Conservation (phyloP, 1,140 invertebrate genomes). For the Pygmarrhopalites habei region DNA sequence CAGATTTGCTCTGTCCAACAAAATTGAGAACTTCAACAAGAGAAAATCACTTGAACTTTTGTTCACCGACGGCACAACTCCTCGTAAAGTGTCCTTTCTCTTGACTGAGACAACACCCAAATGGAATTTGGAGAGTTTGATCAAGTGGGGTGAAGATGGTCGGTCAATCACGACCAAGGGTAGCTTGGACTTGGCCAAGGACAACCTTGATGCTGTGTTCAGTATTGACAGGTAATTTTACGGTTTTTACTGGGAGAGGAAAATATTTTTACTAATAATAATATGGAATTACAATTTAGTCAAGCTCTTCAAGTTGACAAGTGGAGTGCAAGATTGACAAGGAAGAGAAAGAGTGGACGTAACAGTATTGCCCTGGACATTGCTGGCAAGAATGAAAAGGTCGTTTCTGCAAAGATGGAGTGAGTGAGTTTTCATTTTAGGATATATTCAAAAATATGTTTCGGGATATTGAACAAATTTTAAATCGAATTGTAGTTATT, state of each 20-base stretch:
- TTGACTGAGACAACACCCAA: conserved; percentile 2
- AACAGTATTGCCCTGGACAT: conserved; percentile 9
- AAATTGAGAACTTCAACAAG: conserved; percentile 13
- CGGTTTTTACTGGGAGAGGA: no score
- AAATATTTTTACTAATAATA: no score
- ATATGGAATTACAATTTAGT: no score
- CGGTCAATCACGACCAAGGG: conserved; percentile 17
- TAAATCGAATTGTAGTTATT: conserved; percentile 16
- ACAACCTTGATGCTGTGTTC: conserved; percentile 18
- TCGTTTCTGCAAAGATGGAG: conserved; percentile 7
- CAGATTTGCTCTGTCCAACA: conserved; percentile 16
- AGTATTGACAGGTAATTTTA: no score
- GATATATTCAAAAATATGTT: no score
- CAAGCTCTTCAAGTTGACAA: conserved; percentile 24
- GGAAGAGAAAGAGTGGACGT: conserved; percentile 1
- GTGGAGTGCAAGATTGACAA: conserved; percentile 19
- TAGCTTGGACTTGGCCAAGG: background rate
- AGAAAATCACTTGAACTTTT: conserved; percentile 15
- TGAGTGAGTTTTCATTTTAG: no score
- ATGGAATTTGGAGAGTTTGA: conserved; percentile 15
- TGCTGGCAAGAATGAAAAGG: conserved; percentile 9
- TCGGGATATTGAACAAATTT: background rate
- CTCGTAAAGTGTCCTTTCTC: conserved; percentile 1
- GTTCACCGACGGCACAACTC: conserved; percentile 4
- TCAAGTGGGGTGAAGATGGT: conserved; percentile 27